These are phyloP conservation scores for Anarsia innoxiella DNA, from an alignment of 2,888 invertebrate genomes.

Conservation along the genomic window DNA sequence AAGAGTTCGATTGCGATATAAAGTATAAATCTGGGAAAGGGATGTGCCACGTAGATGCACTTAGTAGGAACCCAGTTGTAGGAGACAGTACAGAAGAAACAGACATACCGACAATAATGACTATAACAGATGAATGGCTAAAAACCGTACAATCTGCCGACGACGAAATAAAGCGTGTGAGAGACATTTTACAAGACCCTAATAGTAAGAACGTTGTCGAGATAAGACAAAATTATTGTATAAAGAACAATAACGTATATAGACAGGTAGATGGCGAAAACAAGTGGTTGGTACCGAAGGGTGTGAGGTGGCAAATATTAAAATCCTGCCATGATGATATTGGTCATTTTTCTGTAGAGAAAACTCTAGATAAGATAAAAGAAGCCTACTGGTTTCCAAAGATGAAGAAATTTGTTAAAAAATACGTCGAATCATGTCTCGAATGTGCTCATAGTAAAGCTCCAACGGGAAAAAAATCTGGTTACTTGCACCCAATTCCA, in stretches of 20 bases:
- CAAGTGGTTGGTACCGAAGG: slow-evolving; percentile 1
- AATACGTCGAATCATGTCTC: background rate
- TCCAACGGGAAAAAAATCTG: background rate
- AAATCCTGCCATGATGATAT: background rate
- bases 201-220: background rate
- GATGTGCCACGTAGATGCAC: background rate
- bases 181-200: background rate
- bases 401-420: slow-evolving; percentile 7
- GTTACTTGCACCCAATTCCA: slow-evolving; percentile 10
- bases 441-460: background rate
- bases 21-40: background rate
- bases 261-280: background rate
- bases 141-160: slow-evolving; percentile 9
- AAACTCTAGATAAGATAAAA: background rate
- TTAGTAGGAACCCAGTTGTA: background rate
- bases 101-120: background rate
- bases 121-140: slow-evolving; percentile 4
- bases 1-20: slow-evolving; percentile 16
- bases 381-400: slow-evolving; percentile 11
- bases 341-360: background rate
- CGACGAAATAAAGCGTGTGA: slow-evolving; percentile 1
- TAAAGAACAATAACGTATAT: background rate
- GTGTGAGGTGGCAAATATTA: background rate
- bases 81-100: background rate
- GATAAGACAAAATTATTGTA: slow-evolving; percentile 1